Percentiles rank a stretch among this genome's conserved stretches.
Evolutionary conservation across 2,797 vertebrate genomes (phyloP).

Genomic region (Oophaga sylvatica): DNA sequence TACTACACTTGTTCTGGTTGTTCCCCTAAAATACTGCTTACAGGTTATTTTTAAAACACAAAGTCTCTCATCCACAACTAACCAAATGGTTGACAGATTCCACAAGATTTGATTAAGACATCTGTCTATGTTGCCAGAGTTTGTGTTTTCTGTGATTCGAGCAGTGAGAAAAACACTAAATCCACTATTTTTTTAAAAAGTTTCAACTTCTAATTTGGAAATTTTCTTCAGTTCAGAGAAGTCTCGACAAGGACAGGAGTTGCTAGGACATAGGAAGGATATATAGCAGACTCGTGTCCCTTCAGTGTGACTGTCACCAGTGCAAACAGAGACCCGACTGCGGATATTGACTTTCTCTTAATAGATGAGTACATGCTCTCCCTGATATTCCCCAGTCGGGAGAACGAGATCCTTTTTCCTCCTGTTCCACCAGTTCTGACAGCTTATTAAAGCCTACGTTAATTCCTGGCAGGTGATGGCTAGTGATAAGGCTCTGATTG

Average conservation of each 20-base stretch:
- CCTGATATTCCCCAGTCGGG: constrained; percentile 46
- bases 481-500: constrained; percentile 30
- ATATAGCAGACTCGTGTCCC: constrained; percentile 16
- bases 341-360: constrained; percentile 54
- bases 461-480: constrained; percentile 50
- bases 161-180: background rate
- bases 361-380: constrained; percentile 45
- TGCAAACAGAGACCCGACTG: constrained; percentile 28
- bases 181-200: background rate
- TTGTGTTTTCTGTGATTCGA: background rate
- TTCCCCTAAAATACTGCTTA: no score
- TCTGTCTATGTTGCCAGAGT: no score
- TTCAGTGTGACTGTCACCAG: constrained; percentile 43
- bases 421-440: constrained; percentile 23
- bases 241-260: constrained; percentile 27
- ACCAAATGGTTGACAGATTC: no score
- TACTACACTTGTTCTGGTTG: no score
- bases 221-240: background rate
- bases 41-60: no score
- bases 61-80: no score
- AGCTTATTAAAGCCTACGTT: constrained; percentile 43
- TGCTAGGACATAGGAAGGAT: constrained; percentile 42
- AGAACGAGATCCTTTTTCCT: constrained; percentile 30
- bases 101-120: no score
- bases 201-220: background rate